Evolutionary conservation across 2,888 invertebrate genomes (phyloP), one percentile per base, ranked within the genome.

Genomic region (Rhingia rostrata): DNA sequence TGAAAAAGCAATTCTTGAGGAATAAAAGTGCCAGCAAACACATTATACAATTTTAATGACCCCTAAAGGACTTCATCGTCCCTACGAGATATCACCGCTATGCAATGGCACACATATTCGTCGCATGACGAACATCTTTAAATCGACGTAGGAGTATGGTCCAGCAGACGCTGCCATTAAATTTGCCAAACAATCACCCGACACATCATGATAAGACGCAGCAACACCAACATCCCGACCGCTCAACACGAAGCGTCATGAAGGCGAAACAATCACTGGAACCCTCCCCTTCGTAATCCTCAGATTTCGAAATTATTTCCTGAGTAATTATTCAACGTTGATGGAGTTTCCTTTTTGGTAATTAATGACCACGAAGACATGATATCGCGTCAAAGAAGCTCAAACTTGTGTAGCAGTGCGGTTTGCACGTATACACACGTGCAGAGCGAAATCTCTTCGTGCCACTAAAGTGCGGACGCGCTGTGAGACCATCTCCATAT

Each of bases 261-360:
- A 22, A 22, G 22, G 22, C 22, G 22, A 22, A 22, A 22, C 22
- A 22, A 22, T 22, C 35, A 12, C 14, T 32, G n/a, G 7, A 35
- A 51, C 22, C 22, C 22, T 22, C 22, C 63, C 12, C 41, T 43
- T 58, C 63, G 35, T 73, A 80, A 74, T 80, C 80, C 73, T 54
- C 22, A 60, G 84, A 80, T 75, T 84, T 79, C 60, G 69, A 84
- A 84, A 66, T 84, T 84, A 80, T 84, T 84, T 84, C 74, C 80
- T 64, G 58, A 58, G 64, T 49, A 84, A 84, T 84, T 84, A 80
- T 66, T 84, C 74, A 84, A 70, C 70, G 84, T 53, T 78, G 66
- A 74, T 80, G 61, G 66, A 61, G 60, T 74, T 80, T 73, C 83
- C 80, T 74, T 53, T 64, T 51, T 41, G 53, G 60, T 74, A 69